phyloP scores from a whole-genome alignment of 2,797 vertebrate genomes.

The Manis crassicaudata region DNA sequence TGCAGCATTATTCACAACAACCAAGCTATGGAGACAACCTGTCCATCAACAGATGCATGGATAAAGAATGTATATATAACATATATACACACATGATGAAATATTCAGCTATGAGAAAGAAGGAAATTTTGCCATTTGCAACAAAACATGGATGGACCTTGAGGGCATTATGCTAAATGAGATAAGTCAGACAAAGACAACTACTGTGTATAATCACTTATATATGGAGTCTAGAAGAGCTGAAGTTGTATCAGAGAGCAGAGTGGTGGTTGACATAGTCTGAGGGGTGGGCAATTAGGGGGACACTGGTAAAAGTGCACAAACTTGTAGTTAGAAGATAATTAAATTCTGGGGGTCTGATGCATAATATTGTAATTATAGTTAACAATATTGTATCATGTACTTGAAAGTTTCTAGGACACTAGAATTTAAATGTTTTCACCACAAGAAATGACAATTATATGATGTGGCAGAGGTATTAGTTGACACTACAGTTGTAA shows the following conservation, averaged over 20 bases:
- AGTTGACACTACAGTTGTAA: background rate
- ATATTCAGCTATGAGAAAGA: background rate
- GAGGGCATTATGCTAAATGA: background rate
- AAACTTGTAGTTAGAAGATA: background rate
- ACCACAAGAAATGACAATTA: background rate
- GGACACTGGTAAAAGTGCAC: background rate
- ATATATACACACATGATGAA: background rate
- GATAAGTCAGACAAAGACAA: background rate
- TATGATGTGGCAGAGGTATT: background rate
- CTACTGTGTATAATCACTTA: background rate
- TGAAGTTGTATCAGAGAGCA: background rate
- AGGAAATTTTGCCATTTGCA: background rate
- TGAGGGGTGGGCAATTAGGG: background rate
- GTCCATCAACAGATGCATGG: background rate
- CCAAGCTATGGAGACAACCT: background rate
- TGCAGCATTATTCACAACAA: background rate
- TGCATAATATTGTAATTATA: background rate
- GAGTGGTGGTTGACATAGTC: background rate
- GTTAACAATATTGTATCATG: background rate
- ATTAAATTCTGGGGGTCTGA: background rate
- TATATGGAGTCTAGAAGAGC: background rate
- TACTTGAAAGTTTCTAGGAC: background rate
- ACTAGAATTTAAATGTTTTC: background rate
- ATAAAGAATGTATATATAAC: background rate
- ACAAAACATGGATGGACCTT: background rate